Evolutionary conservation across 2,888 invertebrate species (phyloP), one percentile per base, ranked within the genome.

Genomic region (Pteria penguin): DNA sequence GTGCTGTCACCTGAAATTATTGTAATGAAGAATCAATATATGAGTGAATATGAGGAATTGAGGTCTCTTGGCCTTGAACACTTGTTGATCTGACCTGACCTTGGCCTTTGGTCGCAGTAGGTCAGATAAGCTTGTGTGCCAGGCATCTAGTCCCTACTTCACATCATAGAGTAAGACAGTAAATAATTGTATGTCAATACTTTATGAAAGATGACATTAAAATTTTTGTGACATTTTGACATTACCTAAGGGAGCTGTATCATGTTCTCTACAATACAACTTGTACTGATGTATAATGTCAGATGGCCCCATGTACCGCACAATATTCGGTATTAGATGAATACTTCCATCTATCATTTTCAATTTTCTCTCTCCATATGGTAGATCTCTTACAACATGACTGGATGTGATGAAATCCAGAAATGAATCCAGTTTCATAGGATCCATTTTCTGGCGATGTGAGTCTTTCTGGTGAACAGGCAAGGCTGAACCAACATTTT

Each of bases 1-100:
- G 66, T 66, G 52, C 66, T 66, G 18, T 66, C 54, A 27, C 66
- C 66, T 66, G 66, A 24, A 27, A 55, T 24, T 14, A 55, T 18
- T n/a, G n/a, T n/a, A n/a, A n/a, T n/a, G n/a, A n/a, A n/a, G n/a
- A n/a, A n/a, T n/a, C n/a, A n/a, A n/a, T n/a, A n/a, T n/a, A n/a
- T n/a, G n/a, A n/a, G n/a, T n/a, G n/a, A n/a, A n/a, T n/a, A n/a
- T n/a, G n/a, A n/a, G n/a, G n/a, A n/a, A n/a, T n/a, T n/a, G n/a
- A n/a, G n/a, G n/a, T n/a, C n/a, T n/a, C n/a, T n/a, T n/a, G n/a
- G n/a, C n/a, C n/a, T n/a, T n/a, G n/a, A n/a, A n/a, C n/a, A n/a
- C n/a, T n/a, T n/a, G n/a, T n/a, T n/a, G n/a, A n/a, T n/a, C n/a
- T n/a, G n/a, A n/a, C n/a, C n/a, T n/a, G n/a, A n/a, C n/a, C n/a